Evolutionary conservation across 2,888 invertebrate genomes (phyloP), one percentile per base, ranked within the genome.

Genomic region (Brachyopa scutellaris): DNA sequence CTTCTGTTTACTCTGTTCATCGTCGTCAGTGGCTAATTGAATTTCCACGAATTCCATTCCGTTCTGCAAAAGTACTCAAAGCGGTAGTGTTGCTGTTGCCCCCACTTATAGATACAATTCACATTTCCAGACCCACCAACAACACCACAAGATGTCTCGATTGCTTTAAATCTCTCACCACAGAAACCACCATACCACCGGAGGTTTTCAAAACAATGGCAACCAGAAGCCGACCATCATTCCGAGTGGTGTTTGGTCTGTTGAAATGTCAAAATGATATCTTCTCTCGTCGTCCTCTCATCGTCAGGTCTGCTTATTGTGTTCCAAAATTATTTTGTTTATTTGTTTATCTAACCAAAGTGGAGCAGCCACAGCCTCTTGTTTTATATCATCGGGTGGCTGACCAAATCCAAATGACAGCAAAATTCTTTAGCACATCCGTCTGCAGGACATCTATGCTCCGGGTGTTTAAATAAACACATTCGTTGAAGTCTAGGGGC

Each of bases 151-250:
- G 78, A 73, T 11, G 55, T 62, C 80, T 74, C 74, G 74, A 80
- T 80, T 74, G 80, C 64, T 69, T 80, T 80, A 80, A 70, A 74
- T 80, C 74, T 74, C 51, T 80, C 80, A 69, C 73, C 73, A 53
- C 74, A 70, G 38, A 38, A 33, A 53, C 51, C 69, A 36, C 69
- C 8, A 17, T 29, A 21, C 53, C n/a, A 15, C 47, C 19, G 55
- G 72, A 38, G 72, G 49, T 61, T 64, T 47, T 29, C 62, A 62
- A 73, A 73, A 73, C 62, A 73, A 73, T 73, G 38, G 23, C 67
- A 66, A 72, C 72, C 78, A 31, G 61, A 79, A 55, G 67, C 73
- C 67, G 40, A 42, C 64, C 36, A 57, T 26, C 55, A 40, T 33
- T 36, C 64, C 40, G 49, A 72, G 66, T 66, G 53, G 45, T 45